Conservation (phyloP, 2,797 vertebrate species). For the Leptodactylus fallax region DNA sequence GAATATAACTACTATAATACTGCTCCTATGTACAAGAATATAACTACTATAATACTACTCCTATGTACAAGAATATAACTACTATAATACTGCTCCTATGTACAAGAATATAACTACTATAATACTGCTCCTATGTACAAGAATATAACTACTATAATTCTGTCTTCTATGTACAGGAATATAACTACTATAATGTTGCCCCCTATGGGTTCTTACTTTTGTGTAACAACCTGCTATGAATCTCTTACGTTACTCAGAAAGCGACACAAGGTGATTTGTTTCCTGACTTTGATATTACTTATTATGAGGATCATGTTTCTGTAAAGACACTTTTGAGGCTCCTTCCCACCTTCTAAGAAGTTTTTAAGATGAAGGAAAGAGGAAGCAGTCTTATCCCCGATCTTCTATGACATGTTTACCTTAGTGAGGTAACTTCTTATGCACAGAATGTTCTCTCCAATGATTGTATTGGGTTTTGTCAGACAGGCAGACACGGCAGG, state of each 20-base stretch:
- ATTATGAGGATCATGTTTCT: background rate
- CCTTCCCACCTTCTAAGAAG: background rate
- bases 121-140: constrained; percentile 4
- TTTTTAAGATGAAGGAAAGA: too few relatives aligned
- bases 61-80: background rate
- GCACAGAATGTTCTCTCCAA: background rate
- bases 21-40: background rate
- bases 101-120: constrained; percentile 10
- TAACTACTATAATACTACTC: constrained; percentile 6
- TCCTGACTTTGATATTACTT: background rate
- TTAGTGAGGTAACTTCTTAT: background rate
- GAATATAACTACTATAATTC: constrained; percentile 1
- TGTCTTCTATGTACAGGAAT: background rate
- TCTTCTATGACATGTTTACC: background rate
- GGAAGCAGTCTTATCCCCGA: too few relatives aligned
- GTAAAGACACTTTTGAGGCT: too few relatives aligned
- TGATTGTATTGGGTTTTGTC: constrained; percentile 24
- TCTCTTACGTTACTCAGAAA: too few relatives aligned
- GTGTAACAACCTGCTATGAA: too few relatives aligned
- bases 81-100: background rate
- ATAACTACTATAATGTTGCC: too few relatives aligned
- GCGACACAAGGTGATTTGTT: background rate
- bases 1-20: background rate
- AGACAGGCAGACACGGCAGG: constrained; percentile 1
- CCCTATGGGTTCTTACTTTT: too few relatives aligned